A percentile compares a stretch with the other conserved stretches of the same genome.
phyloP scores from a whole-genome alignment of 2,888 invertebrate species.

The Plebejus anna region DNA sequence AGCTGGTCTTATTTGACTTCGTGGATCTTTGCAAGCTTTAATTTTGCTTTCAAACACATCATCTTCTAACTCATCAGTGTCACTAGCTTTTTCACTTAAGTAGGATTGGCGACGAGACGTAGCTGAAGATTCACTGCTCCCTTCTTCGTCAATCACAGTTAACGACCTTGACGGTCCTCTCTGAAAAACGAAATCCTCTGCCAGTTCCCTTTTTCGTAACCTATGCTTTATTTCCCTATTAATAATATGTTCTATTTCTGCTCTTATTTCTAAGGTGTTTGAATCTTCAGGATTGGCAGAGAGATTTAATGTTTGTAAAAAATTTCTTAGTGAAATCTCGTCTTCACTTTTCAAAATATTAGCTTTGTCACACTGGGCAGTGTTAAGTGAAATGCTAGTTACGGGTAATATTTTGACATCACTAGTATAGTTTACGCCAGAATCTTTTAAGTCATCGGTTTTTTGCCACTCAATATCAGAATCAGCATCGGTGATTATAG shows the following conservation, averaged over 20 bases:
- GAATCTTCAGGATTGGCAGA: constrained; percentile 68
- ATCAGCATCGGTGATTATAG: constrained; percentile 82
- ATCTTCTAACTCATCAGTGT: constrained; percentile 72
- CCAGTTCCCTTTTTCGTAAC: constrained; percentile 61
- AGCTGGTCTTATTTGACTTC: constrained; percentile 37
- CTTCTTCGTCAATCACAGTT: constrained; percentile 89
- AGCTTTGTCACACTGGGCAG: constrained; percentile 62
- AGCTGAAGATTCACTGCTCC: constrained; percentile 82
- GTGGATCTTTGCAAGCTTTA: constrained; percentile 1
- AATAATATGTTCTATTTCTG: constrained; percentile 68
- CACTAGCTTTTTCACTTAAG: constrained; percentile 70
- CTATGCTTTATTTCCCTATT: constrained; percentile 68
- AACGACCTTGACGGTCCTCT: constrained; percentile 83
- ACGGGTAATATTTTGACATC: constrained; percentile 60
- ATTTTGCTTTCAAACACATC: constrained; percentile 69
- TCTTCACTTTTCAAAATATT: constrained; percentile 77
- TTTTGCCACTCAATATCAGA: constrained; percentile 82
- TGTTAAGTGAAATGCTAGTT: constrained; percentile 63
- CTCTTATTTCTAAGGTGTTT: constrained; percentile 61
- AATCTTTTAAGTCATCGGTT: constrained; percentile 60
- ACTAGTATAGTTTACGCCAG: constrained; percentile 45
- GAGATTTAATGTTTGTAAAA: constrained; percentile 78
- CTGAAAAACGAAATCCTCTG: constrained; percentile 57
- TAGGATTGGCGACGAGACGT: constrained; percentile 78
- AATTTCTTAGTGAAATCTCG: constrained; percentile 76